A percentile compares a stretch with the other conserved stretches of the same genome.
Conservation (phyloP, 2,888 invertebrate genomes). For the Perithous albicinctus region DNA sequence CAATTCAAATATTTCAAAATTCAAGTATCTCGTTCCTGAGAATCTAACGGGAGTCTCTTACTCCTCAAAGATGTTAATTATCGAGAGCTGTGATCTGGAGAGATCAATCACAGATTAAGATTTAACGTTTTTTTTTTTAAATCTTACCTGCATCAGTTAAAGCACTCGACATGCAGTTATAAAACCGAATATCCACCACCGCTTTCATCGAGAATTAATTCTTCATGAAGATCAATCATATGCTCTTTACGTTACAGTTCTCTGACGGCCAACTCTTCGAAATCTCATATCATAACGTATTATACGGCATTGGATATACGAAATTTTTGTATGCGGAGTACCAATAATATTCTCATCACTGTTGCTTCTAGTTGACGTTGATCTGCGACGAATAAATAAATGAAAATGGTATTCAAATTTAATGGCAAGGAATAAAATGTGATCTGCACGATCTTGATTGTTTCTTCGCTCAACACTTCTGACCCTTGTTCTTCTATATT, state of each 20-base stretch:
- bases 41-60: neutral
- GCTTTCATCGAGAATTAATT: constrained; percentile 22
- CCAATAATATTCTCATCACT: neutral
- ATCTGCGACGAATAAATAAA: constrained; percentile 20
- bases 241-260: neutral
- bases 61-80: neutral
- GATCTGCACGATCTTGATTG: constrained; percentile 39
- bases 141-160: constrained; percentile 21
- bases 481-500: constrained; percentile 32
- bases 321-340: neutral
- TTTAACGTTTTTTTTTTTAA: neutral
- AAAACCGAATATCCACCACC: constrained; percentile 4
- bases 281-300: constrained; percentile 4
- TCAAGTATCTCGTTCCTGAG: neutral
- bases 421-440: constrained; percentile 40
- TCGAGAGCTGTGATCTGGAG: neutral
- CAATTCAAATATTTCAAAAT: no score
- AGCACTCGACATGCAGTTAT: constrained; percentile 22
- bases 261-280: constrained; percentile 15
- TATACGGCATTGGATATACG: neutral
- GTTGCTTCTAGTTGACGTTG: neutral
- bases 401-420: constrained; percentile 10
- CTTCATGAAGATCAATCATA: constrained; percentile 40
- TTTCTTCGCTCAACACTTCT: constrained; percentile 38
- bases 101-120: neutral